Percentiles rank a stretch among this genome's conserved stretches.
phyloP scores from a whole-genome alignment of 2,113 vertebrate species.

The Falco punctatus region DNA sequence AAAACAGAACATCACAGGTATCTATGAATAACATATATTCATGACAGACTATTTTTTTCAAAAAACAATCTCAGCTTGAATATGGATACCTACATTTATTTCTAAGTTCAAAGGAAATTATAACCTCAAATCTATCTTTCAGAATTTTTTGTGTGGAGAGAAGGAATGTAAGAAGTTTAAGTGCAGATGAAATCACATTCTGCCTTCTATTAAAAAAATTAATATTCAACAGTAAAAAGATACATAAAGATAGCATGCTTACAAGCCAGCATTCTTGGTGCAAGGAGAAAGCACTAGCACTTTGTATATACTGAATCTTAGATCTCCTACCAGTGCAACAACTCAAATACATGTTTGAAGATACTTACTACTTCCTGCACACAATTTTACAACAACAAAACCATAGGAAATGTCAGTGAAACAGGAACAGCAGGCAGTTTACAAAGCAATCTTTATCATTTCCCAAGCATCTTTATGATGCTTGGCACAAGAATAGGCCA shows the following conservation, averaged over 20 bases:
- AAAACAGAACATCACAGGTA: neutral
- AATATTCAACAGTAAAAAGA: neutral
- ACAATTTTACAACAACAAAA: neutral
- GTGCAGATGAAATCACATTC: neutral
- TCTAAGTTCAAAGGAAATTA: neutral
- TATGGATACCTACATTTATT: neutral
- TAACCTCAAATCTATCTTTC: neutral
- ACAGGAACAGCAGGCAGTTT: neutral
- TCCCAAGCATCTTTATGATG: neutral
- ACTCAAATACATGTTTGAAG: neutral
- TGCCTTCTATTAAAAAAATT: neutral
- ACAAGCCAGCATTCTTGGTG: neutral
- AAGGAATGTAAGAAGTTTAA: neutral
- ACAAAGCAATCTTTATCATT: neutral
- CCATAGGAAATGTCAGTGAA: neutral
- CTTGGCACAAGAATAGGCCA: neutral
- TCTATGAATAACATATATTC: neutral
- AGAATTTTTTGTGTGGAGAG: neutral
- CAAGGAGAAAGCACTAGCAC: neutral
- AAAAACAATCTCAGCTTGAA: neutral
- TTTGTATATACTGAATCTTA: neutral
- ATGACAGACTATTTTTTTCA: neutral
- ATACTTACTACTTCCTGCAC: neutral
- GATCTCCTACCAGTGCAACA: neutral
- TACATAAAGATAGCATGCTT: neutral